phyloP scores from a whole-genome alignment of 2,888 invertebrate species.

The Netelia melanura region DNA sequence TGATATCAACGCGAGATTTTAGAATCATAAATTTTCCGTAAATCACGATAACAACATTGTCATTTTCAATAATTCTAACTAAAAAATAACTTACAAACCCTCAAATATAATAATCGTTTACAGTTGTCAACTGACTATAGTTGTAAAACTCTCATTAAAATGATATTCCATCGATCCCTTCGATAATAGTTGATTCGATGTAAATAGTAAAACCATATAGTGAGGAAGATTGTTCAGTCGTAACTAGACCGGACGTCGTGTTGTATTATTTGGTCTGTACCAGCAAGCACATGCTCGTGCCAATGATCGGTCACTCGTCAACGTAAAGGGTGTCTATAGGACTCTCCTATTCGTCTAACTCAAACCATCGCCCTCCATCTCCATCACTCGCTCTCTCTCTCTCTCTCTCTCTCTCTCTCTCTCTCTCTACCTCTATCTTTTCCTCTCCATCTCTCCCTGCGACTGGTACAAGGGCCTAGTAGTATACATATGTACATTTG shows the following conservation, averaged over 20 bases:
- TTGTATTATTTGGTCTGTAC: constrained; percentile 31
- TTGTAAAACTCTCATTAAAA: background rate
- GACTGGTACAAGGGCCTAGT: constrained; percentile 36
- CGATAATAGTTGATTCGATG: background rate
- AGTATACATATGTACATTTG: background rate
- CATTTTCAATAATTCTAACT: too few relatives aligned
- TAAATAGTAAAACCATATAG: background rate
- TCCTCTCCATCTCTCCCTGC: constrained; percentile 4
- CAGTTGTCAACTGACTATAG: too few relatives aligned
- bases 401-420: constrained; percentile 14
- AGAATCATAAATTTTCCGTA: too few relatives aligned
- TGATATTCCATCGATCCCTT: background rate
- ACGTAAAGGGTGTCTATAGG: constrained; percentile 27
- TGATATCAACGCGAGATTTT: too few relatives aligned
- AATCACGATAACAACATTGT: too few relatives aligned
- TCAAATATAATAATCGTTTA: too few relatives aligned
- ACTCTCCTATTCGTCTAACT: constrained; percentile 49
- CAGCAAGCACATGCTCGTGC: constrained; percentile 52
- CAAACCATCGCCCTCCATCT: constrained; percentile 22
- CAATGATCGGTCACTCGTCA: constrained; percentile 61
- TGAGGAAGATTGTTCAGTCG: background rate
- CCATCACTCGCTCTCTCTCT: background rate
- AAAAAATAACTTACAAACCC: too few relatives aligned
- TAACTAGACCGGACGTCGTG: constrained; percentile 18
- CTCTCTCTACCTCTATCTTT: too few relatives aligned